Percentiles rank a stretch among this genome's conserved stretches.
Conservation (phyloP, 2,797 vertebrate genomes). For the Adelosebastes latens region DNA sequence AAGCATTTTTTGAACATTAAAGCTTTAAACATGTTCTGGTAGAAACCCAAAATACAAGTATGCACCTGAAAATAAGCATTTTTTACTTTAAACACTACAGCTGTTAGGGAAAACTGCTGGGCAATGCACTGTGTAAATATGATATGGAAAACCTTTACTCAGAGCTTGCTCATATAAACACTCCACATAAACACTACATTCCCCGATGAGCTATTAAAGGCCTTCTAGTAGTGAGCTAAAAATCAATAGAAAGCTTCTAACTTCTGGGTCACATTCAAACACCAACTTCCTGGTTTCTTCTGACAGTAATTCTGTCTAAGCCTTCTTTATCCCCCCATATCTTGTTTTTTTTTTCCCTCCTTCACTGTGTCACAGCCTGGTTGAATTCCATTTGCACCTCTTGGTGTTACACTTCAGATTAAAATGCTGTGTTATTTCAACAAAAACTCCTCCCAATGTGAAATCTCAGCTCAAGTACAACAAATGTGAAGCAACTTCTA, state of each 20-base stretch:
- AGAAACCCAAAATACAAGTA: too few species aligned
- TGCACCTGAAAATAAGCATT: too few species aligned
- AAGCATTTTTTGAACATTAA: too few species aligned
- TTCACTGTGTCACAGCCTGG: conserved; percentile 31
- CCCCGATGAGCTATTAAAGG: conserved; percentile 44
- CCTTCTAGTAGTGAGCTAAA: conserved; percentile 32
- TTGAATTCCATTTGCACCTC: conserved; percentile 15
- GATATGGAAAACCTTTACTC: conserved; percentile 3
- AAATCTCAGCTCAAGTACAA: not conserved
- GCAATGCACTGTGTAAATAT: conserved; percentile 17
- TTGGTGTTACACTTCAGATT: conserved; percentile 17
- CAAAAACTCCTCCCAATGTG: not conserved
- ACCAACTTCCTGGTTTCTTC: conserved; percentile 36
- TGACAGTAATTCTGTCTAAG: conserved; percentile 57
- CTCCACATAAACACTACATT: conserved; percentile 24
- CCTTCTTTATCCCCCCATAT: conserved; percentile 43
- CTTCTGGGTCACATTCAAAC: conserved; percentile 54
- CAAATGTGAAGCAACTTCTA: not conserved
- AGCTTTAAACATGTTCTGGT: too few species aligned
- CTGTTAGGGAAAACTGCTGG: not conserved
- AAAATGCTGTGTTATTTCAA: conserved; percentile 11
- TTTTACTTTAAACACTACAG: not conserved
- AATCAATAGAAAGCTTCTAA: conserved; percentile 55
- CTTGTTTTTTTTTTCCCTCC: conserved; percentile 8
- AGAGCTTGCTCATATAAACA: not conserved